phyloP scores from a whole-genome alignment of 2,797 vertebrate species.

The Sciurus vulgaris region DNA sequence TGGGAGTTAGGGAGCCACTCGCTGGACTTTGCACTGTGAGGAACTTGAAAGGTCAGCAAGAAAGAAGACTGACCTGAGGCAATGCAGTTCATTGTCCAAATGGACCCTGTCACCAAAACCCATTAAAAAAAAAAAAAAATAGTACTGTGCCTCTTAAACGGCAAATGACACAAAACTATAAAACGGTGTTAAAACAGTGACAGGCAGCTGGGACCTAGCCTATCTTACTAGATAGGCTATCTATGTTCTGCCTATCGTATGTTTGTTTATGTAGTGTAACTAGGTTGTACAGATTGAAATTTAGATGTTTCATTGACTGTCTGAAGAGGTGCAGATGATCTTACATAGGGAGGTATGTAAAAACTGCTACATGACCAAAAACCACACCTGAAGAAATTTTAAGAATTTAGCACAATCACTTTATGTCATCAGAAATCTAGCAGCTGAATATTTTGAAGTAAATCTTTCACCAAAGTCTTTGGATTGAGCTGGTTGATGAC shows the following conservation, averaged over 20 bases:
- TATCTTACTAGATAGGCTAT: constrained; percentile 91
- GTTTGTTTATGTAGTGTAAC: constrained; percentile 99
- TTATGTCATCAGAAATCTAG: constrained; percentile 90
- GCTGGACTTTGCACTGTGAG: constrained; percentile 48
- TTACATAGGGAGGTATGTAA: constrained; percentile 74
- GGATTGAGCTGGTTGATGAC: constrained; percentile 90
- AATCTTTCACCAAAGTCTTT: constrained; percentile 90
- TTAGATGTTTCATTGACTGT: constrained; percentile 91
- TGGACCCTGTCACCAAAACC: constrained; percentile 86
- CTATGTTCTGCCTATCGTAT: constrained; percentile 95
- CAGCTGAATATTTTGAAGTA: constrained; percentile 92
- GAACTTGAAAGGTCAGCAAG: constrained; percentile 76
- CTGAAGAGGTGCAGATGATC: constrained; percentile 89
- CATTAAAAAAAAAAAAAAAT: constrained; percentile 84
- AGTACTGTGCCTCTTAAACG: constrained; percentile 87
- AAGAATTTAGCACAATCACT: constrained; percentile 90
- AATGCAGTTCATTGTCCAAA: constrained; percentile 82
- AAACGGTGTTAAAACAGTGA: constrained; percentile 84
- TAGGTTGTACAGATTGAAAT: constrained; percentile 96
- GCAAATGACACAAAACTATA: constrained; percentile 87
- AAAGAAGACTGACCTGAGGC: constrained; percentile 81
- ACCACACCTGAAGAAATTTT: constrained; percentile 91
- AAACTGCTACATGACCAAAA: constrained; percentile 88
- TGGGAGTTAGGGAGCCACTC: constrained; percentile 63
- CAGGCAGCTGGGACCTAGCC: constrained; percentile 90